phyloP scores from a whole-genome alignment of 2,888 invertebrate genomes.

The Mythimna pallens region DNA sequence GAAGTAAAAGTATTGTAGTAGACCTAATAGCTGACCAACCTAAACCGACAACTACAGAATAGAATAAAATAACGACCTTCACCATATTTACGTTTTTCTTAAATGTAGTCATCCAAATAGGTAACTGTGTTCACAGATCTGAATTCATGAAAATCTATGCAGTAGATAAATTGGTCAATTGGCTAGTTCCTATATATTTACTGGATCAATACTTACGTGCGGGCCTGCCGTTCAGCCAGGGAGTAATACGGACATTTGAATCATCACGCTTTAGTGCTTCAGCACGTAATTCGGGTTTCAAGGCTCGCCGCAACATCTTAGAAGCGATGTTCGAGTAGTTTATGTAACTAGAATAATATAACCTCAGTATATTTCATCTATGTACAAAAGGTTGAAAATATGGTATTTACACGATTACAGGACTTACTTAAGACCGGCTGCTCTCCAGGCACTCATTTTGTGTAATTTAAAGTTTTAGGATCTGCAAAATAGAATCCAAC shows the following conservation, averaged over 20 bases:
- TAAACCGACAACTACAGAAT: no score
- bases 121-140: background rate
- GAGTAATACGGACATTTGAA: conserved; percentile 94
- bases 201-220: conserved; percentile 92
- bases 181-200: background rate
- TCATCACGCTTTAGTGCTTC: conserved; percentile 95
- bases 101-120: background rate
- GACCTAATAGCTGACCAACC: no score
- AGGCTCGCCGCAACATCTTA: conserved; percentile 93
- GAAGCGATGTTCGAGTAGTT: conserved; percentile 99
- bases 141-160: background rate
- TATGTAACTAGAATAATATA: conserved; percentile 94
- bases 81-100: background rate
- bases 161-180: background rate
- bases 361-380: conserved; percentile 36
- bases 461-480: conserved; percentile 23
- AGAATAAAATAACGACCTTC: no score
- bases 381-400: background rate
- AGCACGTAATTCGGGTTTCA: conserved; percentile 94
- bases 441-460: conserved; percentile 95
- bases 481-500: conserved; percentile 31
- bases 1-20: no score
- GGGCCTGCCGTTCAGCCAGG: conserved; percentile 97
- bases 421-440: conserved; percentile 95
- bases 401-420: background rate